Evolutionary conservation across 2,113 vertebrate genomes (phyloP), one percentile per base, ranked within the genome.

Genomic region (Scomber scombrus): DNA sequence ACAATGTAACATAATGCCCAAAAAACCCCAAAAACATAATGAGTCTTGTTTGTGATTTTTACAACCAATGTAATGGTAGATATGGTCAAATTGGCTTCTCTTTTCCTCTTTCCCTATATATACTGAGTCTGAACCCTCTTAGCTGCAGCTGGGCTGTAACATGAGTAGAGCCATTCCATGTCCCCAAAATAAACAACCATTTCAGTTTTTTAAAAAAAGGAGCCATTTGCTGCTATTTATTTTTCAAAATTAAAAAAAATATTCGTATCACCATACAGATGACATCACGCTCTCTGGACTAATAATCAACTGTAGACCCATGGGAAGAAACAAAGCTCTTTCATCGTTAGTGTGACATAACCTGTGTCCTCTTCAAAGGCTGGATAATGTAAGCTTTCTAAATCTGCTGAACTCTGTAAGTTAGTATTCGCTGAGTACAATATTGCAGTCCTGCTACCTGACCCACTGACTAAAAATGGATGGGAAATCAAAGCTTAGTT

Each of bases 401-500:
- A 71, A 86, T 76, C 23, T 74, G 49, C 46, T 82, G 55, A 71
- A 81, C 61, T 64, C 29, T 19, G 2, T 29, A 55, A 45, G 43
- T 6, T 31, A 78, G 60, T 66, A 64, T 82, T 81, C 29, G 8
- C 66, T 70, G 63, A 85, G 58, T 29, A 9, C 72, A 54, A 60
- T 77, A 61, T 40, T 68, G 47, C 58, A 61, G 55, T 49, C 57
- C 74, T 63, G 46, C 31, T 58, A 66, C 26, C 75, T 72, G 75
- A 76, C 71, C 82, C 49, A 49, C 57, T 56, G 56, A 47, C 50
- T 55, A 31, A 77, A 67, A 85, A 81, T 63, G 43, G 73, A 89
- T 88, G 64, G 65, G 74, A 78, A 93, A 90, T 88, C 82, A 87
- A 88, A 85, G 81, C 56, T 84, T 60, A 58, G 64, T 81, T 81